A percentile compares a stretch with the other conserved stretches of the same genome.
phyloP scores from a whole-genome alignment of 2,113 vertebrate species.

The Potamarius usumacintae region DNA sequence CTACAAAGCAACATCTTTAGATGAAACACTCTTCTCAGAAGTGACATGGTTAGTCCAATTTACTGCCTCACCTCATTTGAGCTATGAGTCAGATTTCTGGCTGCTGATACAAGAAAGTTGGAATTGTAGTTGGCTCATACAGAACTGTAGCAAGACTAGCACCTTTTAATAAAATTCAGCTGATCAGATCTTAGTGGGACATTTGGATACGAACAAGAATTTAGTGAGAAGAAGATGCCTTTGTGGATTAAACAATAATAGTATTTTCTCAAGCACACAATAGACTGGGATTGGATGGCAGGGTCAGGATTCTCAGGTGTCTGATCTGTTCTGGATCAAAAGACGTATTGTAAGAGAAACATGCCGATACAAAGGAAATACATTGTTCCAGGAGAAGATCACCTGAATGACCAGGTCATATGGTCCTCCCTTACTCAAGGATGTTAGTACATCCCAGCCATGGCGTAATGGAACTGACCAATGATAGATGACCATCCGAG shows the following conservation, averaged over 20 bases:
- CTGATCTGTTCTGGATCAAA: conserved; percentile 1
- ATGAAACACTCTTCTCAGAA: conserved; percentile 43
- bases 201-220: neutral
- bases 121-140: conserved; percentile 20
- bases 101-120: conserved; percentile 35
- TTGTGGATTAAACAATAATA: conserved; percentile 30
- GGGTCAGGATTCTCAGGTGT: neutral
- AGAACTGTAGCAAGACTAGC: neutral
- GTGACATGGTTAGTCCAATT: conserved; percentile 46
- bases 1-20: conserved; percentile 32
- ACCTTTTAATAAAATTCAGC: conserved; percentile 37
- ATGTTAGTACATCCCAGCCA: neutral
- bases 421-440: neutral
- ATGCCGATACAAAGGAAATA: neutral
- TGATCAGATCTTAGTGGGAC: conserved; percentile 8
- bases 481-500: conserved; percentile 18
- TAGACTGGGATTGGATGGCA: neutral
- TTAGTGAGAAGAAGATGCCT: conserved; percentile 5
- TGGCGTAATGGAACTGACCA: neutral
- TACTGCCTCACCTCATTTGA: conserved; percentile 37
- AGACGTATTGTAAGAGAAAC: neutral
- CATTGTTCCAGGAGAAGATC: neutral
- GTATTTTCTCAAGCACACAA: conserved; percentile 12
- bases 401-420: neutral
- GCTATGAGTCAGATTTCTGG: conserved; percentile 42